Evolutionary conservation across 2,888 invertebrate genomes (phyloP).

Genomic region (Drosophila putrida): DNA sequence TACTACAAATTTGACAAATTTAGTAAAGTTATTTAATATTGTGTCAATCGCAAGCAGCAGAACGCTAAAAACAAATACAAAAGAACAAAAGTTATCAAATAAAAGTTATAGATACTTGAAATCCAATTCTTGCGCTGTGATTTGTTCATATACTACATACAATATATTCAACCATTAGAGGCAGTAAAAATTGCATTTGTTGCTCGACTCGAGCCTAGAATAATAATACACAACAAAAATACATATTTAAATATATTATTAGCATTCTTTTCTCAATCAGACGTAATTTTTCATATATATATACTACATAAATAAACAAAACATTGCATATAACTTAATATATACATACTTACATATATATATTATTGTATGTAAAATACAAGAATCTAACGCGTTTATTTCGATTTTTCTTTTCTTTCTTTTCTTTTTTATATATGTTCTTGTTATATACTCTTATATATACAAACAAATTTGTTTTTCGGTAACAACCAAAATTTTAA

Average conservation of each 20-base stretch:
- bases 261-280: constrained; percentile 50
- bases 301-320: constrained; percentile 28
- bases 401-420: constrained; percentile 85
- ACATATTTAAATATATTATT: constrained; percentile 40
- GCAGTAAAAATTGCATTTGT: constrained; percentile 42
- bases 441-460: constrained; percentile 73
- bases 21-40: constrained; percentile 54
- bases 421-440: constrained; percentile 84
- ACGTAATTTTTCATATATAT: constrained; percentile 46
- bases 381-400: constrained; percentile 86
- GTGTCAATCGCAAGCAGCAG: constrained; percentile 82
- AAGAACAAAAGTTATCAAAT: constrained; percentile 1
- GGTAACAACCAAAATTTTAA: constrained; percentile 71
- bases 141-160: constrained; percentile 36
- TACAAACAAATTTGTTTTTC: constrained; percentile 78
- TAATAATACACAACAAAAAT: constrained; percentile 27
- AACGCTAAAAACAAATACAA: constrained; percentile 15
- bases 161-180: constrained; percentile 29
- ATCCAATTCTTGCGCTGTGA: constrained; percentile 17
- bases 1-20: constrained; percentile 44
- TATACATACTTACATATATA: constrained; percentile 59
- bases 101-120: constrained; percentile 9
- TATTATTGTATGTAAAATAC: constrained; percentile 78
- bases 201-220: constrained; percentile 31
- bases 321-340: constrained; percentile 40